Conservation (phyloP, 2,888 invertebrate genomes). For the Ornithoptera priamus region DNA sequence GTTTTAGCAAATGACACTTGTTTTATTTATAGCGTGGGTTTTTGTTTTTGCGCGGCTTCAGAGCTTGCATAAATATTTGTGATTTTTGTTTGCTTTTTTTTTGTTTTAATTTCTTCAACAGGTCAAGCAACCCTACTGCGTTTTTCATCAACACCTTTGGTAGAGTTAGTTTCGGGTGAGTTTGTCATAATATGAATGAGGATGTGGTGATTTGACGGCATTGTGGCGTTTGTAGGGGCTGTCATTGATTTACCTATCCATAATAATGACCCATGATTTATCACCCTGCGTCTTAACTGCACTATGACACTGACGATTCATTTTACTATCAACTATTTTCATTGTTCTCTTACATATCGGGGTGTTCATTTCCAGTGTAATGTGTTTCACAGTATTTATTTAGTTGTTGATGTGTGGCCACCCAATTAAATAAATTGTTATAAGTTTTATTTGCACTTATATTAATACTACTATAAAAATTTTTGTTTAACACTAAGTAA, state of each 20-base stretch:
- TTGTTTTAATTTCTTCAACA: constrained; percentile 84
- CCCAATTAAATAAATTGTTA: constrained; percentile 11
- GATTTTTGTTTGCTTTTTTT: constrained; percentile 67
- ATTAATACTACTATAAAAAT: constrained; percentile 15
- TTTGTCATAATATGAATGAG: constrained; percentile 77
- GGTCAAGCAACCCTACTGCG: constrained; percentile 84
- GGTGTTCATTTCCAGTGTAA: constrained; percentile 12
- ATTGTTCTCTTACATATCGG: constrained; percentile 13
- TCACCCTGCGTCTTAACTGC: constrained; percentile 65
- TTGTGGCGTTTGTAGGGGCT: constrained; percentile 72
- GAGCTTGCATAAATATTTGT: constrained; percentile 65
- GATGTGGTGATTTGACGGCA: constrained; percentile 76
- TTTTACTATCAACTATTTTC: constrained; percentile 36
- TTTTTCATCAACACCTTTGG: constrained; percentile 86
- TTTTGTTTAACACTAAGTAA: not conserved
- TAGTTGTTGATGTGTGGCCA: constrained; percentile 10
- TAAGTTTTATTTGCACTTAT: constrained; percentile 22
- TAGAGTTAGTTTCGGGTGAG: constrained; percentile 87
- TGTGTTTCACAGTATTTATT: constrained; percentile 7
- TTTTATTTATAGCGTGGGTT: constrained; percentile 54
- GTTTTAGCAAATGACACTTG: constrained; percentile 34
- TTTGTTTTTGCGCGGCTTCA: constrained; percentile 59
- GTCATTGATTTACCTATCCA: constrained; percentile 54
- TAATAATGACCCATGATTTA: constrained; percentile 57
- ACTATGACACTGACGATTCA: constrained; percentile 73